Percentiles rank a stretch among this genome's conserved stretches.
Conservation (phyloP, 2,113 vertebrate species). For the Brienomyrus brachyistius region DNA sequence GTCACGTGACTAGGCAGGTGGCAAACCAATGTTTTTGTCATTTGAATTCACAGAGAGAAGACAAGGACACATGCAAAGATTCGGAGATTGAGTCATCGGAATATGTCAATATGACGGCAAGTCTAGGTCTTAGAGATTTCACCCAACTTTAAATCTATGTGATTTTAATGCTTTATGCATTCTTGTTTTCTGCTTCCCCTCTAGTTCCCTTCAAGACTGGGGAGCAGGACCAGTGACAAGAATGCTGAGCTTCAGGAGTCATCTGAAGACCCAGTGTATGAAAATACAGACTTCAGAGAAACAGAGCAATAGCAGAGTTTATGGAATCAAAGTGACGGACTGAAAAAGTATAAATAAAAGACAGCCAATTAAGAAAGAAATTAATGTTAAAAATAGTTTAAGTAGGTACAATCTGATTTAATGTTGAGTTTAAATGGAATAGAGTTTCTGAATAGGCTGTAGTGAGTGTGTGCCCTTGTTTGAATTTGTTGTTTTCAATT, state of each 20-base stretch:
- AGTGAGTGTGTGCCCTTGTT: too few species aligned
- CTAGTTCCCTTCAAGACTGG: neutral
- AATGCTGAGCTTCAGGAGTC: neutral
- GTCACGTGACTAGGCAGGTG: neutral
- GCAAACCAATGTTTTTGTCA: neutral
- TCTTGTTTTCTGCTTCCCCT: neutral
- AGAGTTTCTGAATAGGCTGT: too few species aligned
- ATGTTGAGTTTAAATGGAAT: too few species aligned
- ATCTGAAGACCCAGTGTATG: neutral
- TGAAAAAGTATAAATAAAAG: too few species aligned
- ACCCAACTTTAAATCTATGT: neutral
- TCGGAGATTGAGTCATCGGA: neutral
- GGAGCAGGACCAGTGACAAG: neutral
- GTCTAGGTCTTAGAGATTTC: neutral
- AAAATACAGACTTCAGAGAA: neutral
- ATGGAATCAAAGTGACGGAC: neutral
- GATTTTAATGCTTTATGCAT: neutral
- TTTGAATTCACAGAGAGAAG: neutral
- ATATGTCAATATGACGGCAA: neutral
- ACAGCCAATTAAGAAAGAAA: too few species aligned
- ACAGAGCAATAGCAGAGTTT: neutral
- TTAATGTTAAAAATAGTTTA: too few species aligned
- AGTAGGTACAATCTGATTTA: too few species aligned
- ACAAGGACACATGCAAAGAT: neutral
- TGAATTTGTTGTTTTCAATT: too few species aligned